Conservation (phyloP, 2,113 vertebrate species). For the Furnarius figulus region DNA sequence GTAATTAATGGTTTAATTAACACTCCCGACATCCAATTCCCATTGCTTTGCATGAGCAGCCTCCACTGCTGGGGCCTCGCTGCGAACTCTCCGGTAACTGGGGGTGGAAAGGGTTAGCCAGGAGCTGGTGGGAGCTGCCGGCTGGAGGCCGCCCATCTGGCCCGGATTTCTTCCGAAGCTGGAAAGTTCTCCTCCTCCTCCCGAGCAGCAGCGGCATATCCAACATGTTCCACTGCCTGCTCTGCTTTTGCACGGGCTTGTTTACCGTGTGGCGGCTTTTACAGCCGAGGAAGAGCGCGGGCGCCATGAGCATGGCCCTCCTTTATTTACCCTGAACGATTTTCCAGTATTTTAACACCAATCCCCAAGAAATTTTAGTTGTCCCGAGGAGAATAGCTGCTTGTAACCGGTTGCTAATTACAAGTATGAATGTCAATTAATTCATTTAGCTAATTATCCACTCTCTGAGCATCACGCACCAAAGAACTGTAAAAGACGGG, state of each 20-base stretch:
- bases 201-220: background rate
- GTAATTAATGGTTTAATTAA: slow-evolving; percentile 72
- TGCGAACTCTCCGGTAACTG: background rate
- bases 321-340: slow-evolving; percentile 31
- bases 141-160: slow-evolving; percentile 54
- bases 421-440: slow-evolving; percentile 81
- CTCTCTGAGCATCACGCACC: slow-evolving; percentile 75
- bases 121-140: background rate
- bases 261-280: background rate
- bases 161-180: background rate
- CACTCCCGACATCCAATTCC: slow-evolving; percentile 56
- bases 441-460: slow-evolving; percentile 84
- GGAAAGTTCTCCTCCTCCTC: slow-evolving; percentile 44
- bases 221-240: background rate
- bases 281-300: background rate
- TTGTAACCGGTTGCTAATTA: slow-evolving; percentile 80
- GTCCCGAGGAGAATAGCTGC: slow-evolving; percentile 79
- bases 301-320: background rate
- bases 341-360: slow-evolving; percentile 43
- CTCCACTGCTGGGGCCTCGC: background rate
- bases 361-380: slow-evolving; percentile 72
- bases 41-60: background rate
- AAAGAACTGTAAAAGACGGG: slow-evolving; percentile 77
- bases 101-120: background rate
- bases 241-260: slow-evolving; percentile 6